These are phyloP conservation scores for Allophyes oxyacanthae DNA, from an alignment of 2,888 invertebrate species.

Conservation along the genomic window DNA sequence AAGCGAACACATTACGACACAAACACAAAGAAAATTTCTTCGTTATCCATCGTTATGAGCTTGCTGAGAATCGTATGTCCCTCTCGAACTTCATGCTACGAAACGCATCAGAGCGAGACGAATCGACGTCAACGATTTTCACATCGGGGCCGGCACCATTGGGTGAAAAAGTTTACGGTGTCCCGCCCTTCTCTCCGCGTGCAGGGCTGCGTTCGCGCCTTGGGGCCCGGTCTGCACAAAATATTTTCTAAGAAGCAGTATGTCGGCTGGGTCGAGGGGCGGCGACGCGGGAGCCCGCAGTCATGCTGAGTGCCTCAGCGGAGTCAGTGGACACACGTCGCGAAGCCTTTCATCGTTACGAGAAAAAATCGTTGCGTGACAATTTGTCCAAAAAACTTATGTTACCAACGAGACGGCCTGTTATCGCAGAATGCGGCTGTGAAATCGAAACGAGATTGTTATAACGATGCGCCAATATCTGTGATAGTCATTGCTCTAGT, in stretches of 20 bases:
- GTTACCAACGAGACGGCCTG: conserved; percentile 65
- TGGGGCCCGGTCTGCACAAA: conserved; percentile 70
- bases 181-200: conserved; percentile 79
- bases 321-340: conserved; percentile 86
- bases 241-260: conserved; percentile 86
- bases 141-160: conserved; percentile 70
- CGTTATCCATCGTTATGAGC: conserved; percentile 69
- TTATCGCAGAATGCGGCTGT: conserved; percentile 62
- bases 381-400: conserved; percentile 77
- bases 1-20: conserved; percentile 86
- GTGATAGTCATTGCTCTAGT: conserved; percentile 79
- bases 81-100: conserved; percentile 51
- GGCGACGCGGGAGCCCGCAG: conserved; percentile 88
- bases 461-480: conserved; percentile 82
- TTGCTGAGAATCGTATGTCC: conserved; percentile 57
- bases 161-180: conserved; percentile 81
- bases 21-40: conserved; percentile 86
- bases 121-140: conserved; percentile 49
- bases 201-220: conserved; percentile 84
- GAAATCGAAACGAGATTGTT: conserved; percentile 69
- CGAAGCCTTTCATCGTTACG: conserved; percentile 80
- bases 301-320: conserved; percentile 88
- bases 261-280: conserved; percentile 85
- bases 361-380: conserved; percentile 82
- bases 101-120: conserved; percentile 67